Evolutionary conservation across 2,888 invertebrate species (phyloP), one percentile per base, ranked within the genome.

Genomic region (Hypomecis punctinalis): DNA sequence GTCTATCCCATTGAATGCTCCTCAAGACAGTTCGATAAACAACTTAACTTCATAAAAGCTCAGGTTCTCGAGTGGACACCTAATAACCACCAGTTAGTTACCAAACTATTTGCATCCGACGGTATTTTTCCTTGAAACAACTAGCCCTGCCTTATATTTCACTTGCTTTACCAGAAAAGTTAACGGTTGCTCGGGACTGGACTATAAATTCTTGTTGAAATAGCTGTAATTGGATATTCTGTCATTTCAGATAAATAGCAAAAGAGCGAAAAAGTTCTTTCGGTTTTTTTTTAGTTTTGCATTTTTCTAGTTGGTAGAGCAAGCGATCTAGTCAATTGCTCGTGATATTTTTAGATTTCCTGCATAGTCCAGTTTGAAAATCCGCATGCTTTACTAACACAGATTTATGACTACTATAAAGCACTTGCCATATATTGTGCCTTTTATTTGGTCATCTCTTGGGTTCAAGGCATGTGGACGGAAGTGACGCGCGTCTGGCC

Each of bases 61-160:
- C 81, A 81, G 75, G 75, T 76, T 80, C 76, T 80, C 70, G 71
- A 78, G 74, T 81, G 78, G 79, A 79, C 76, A 78, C 80, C 80
- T 85, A 84, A 85, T 85, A 86, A 83, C 83, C 72, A 77, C 83
- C 78, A 85, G 83, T 83, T 86, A 79, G 83, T 84, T 83, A 82
- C 81, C 79, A 80, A 85, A 88, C 81, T 81, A 88, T 89, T 86
- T 88, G 84, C 88, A 85, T 86, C 82, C 69, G 80, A 76, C 76
- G 77, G 82, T 85, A 82, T 88, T 87, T 89, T 90, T 89, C 88
- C 87, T 85, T 81, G 84, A 84, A 85, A 82, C 73, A 71, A 69
- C 73, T 75, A 75, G 79, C 68, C 73, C 76, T 74, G 72, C 78
- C 74, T 78, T 78, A 77, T 78, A 79, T 80, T 80, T 79, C 73